Evolutionary conservation across 2,797 vertebrate genomes (phyloP), one percentile per base, ranked within the genome.

Genomic region (Anolis apletophallus): DNA sequence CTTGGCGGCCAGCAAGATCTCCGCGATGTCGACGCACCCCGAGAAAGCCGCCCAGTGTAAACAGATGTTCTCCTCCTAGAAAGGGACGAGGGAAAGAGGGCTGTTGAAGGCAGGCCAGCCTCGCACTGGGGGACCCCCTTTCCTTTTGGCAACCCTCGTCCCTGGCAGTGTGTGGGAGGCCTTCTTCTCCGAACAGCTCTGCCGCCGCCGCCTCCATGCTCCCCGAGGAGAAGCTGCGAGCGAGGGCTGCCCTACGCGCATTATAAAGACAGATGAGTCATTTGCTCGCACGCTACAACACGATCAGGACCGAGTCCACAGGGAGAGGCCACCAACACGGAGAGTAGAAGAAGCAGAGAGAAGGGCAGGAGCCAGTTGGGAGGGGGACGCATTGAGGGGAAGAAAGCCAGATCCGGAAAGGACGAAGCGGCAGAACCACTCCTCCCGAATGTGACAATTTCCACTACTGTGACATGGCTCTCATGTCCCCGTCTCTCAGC

Each of bases 21-120:
- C 97, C 0, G 99, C 97, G 9, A 99, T 99, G 94, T 99, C 98
- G 89, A 99, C 97, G 0, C 98, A 98, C 93, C 99, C 99, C 0
- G 99, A 99, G 94, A 99, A 99, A 0, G 99, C 99, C 0, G 99
- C 99, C 99, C 99, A 99, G 96, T 99, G 99, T 89, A 99, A 96
- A 91, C 98, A 99, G 90, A 99, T 99, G 94, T 99, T 99, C 94
- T 99, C 98, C 90, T 99, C 99, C 99, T 99, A 86, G 5, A 89
- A 16, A 67, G 36, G 23, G n/a, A 71, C 1, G n/a, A 11, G n/a
- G 29, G 13, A 32, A n/a, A 0, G 82, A 84, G 93, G 81, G 46
- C 10, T 32, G 55, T 86, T 94, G 21, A 91, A 85, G 7, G 61
- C 71, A n/a, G n/a, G n/a, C n/a, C n/a, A n/a, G n/a, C n/a, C n/a